Evolutionary conservation across 2,113 vertebrate species (phyloP), one percentile per base, ranked within the genome.

Genomic region (Gopherus flavomarginatus): DNA sequence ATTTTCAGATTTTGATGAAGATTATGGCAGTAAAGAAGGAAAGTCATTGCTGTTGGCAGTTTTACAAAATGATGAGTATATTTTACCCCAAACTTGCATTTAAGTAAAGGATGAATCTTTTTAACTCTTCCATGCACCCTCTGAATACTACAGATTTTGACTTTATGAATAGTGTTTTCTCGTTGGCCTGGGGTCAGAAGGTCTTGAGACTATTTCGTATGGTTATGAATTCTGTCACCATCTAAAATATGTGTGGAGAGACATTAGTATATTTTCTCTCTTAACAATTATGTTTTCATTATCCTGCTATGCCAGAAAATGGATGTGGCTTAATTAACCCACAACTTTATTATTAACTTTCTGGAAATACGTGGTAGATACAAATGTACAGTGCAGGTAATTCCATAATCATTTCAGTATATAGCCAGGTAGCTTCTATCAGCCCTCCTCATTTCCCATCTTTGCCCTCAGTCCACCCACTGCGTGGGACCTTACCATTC

Each of bases 1-100:
- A 96, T 95, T 96, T 97, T 97, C 95, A 92, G 86, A 88, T 96
- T 93, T 96, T 96, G 90, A 87, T 90, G 83, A 81, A 93, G 92
- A 94, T 94, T 95, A 62, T 92, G 95, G 90, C 88, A 85, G 90
- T 82, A 88, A 72, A 93, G 93, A 92, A 95, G 93, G 90, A 2
- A 9, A 62, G 2, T 94, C 85, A 90, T 90, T 95, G 91, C 88
- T 90, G 93, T 94, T 95, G 95, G 95, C 96, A 97, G 96, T 93
- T 97, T 93, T 92, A 75, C 90, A 93, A 93, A 95, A 88, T 69
- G 86, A 95, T 92, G 85, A 93, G 49, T 86, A 38, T 54, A 86
- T n/a, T 38, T 57, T 92, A 86, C 62, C 88, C 88, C 93, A 88
- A 90, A 85, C 93, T 92, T 92, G 95, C 42, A 29, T 87, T 17